These are phyloP conservation scores for Galago senegalensis DNA, from an alignment of 2,797 vertebrate genomes.

Conservation along the genomic window DNA sequence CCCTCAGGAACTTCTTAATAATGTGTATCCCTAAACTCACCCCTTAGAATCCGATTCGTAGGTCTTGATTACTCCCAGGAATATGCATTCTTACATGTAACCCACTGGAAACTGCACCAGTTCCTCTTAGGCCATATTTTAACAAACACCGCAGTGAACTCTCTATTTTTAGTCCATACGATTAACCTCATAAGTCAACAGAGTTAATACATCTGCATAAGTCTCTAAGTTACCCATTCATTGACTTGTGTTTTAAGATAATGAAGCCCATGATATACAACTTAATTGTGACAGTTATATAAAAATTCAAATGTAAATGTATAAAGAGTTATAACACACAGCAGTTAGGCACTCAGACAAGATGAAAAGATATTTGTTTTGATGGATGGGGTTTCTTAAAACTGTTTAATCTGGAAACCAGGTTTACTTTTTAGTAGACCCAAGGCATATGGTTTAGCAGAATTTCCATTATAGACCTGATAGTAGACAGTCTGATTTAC, in stretches of 20 bases:
- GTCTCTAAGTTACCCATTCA: neutral
- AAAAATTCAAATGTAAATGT: neutral
- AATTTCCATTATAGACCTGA: conserved; percentile 80
- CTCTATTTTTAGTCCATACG: neutral
- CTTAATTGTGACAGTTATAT: neutral
- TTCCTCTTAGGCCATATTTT: neutral
- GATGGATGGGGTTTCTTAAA: conserved; percentile 67
- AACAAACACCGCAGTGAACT: neutral
- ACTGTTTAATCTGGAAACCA: conserved; percentile 70
- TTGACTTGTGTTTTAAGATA: neutral
- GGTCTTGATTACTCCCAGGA: neutral
- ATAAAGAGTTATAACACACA: neutral
- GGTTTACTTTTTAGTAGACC: conserved; percentile 66
- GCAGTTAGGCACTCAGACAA: conserved; percentile 45
- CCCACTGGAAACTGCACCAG: neutral
- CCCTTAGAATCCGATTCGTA: neutral
- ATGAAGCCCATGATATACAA: neutral
- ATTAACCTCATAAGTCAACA: neutral
- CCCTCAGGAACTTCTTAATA: neutral
- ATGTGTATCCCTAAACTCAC: neutral
- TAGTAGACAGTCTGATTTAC: conserved; percentile 76
- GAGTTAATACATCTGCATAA: neutral
- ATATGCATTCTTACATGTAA: neutral
- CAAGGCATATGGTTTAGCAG: conserved; percentile 76
- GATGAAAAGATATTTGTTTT: conserved; percentile 37